These are phyloP conservation scores for Mesoligia furuncula DNA, from an alignment of 2,888 invertebrate genomes.

Conservation along the genomic window DNA sequence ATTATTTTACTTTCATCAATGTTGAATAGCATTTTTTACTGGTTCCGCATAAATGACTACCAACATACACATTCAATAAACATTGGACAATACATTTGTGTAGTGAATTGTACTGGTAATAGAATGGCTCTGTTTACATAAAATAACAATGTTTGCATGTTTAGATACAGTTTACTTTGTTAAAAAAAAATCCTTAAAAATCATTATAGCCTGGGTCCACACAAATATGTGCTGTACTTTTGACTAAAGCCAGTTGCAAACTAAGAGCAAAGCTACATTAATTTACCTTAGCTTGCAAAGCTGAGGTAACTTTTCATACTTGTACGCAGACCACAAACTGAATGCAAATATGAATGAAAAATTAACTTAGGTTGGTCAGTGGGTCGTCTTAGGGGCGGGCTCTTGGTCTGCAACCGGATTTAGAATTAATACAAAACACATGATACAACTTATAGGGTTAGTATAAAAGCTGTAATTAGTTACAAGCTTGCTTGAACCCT, in stretches of 20 bases:
- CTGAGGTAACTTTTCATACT: background rate
- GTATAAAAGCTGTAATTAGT: background rate
- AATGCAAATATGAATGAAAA: background rate
- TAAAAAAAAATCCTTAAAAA: background rate
- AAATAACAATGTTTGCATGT: background rate
- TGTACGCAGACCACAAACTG: background rate
- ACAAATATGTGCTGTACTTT: no score
- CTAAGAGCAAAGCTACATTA: background rate
- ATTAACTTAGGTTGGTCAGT: no score
- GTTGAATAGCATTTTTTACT: conserved; percentile 22
- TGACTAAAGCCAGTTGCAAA: background rate
- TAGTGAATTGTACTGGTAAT: conserved; percentile 7
- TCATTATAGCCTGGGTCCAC: background rate
- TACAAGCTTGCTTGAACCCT: no score
- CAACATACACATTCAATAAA: conserved; percentile 30
- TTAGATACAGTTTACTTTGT: background rate
- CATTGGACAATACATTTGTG: background rate
- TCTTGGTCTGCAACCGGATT: background rate
- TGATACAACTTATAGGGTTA: background rate
- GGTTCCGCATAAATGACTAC: conserved; percentile 22
- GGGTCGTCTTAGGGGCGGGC: no score
- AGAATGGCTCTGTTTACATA: conserved; percentile 21
- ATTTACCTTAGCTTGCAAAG: background rate
- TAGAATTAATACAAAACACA: background rate
- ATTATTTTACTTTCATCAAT: conserved; percentile 37